Evolutionary conservation across 1,140 invertebrate genomes (phyloP), one percentile per base, ranked within the genome.

Genomic region (Megathymus violae): DNA sequence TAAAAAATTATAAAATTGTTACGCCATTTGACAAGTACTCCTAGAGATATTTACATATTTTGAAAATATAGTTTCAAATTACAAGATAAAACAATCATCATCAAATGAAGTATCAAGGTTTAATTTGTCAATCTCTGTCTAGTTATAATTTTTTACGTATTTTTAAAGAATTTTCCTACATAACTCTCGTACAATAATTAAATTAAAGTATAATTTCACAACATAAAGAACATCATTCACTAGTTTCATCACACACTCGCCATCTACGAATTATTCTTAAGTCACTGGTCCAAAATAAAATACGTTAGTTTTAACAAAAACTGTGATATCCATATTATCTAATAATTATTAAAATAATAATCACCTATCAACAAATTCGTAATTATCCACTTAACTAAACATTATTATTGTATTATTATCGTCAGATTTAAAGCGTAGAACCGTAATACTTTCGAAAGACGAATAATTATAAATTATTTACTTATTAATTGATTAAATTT

Each of bases 351-450:
- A 59, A 59, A 47, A 59, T 62, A 67, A 54, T 72, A 66, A 71
- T 67, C 61, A 73, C 62, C 62, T 71, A 69, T 63, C 58, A 70
- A 74, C 69, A 72, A 69, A 69, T 72, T 74, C 68, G 62, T 77
- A 63, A 77, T 69, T 63, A 63, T 69, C 16, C n/a, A 16, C 41
- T 46, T 31, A 52, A 40, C 62, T 77, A 79, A 69, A 71, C 65
- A 71, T 75, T 71, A 79, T 71, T 75, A 76, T 74, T 71, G 59
- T 80, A 67, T 77, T 74, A 74, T 79, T 76, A 79, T 72, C 68
- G 68, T 80, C 73, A 63, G 71, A 80, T 85, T 86, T 89, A 89
- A 89, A 89, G 86, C 86, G 76, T 86, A 78, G 54, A 83, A 88
- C 83, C 82, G 76, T 89, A 88, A 88, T 88, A 88, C 83, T 86